Evolutionary conservation across 2,797 vertebrate genomes (phyloP).

Genomic region (Brachymystax lenok): DNA sequence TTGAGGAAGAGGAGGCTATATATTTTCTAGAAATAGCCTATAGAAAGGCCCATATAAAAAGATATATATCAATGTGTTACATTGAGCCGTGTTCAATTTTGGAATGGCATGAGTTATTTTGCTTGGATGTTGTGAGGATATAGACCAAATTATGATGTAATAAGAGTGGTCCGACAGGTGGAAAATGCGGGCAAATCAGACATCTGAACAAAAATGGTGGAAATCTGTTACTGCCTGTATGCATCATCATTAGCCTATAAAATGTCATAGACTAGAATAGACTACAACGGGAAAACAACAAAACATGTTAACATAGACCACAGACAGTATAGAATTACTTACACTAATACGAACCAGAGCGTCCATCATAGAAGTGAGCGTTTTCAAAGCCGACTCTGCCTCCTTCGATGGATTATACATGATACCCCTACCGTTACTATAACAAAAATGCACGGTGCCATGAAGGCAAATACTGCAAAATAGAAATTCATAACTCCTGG

Average conservation of each 20-base stretch:
- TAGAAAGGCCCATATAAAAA: background rate
- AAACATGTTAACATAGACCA: background rate
- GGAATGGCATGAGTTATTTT: background rate
- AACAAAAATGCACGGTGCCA: background rate
- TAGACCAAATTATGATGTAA: background rate
- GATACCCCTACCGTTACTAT: background rate
- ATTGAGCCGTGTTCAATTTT: background rate
- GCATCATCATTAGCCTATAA: background rate
- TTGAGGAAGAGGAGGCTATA: background rate
- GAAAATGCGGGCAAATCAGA: conserved; percentile 17
- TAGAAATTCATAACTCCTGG: background rate
- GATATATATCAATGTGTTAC: background rate
- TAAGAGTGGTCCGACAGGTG: background rate
- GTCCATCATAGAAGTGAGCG: conserved; percentile 86
- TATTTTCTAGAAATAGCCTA: background rate
- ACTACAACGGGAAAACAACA: background rate
- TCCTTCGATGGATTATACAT: conserved; percentile 56
- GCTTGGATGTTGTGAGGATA: background rate
- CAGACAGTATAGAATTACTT: conserved; percentile 60
- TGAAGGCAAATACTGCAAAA: background rate
- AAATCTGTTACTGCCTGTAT: background rate
- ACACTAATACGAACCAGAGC: conserved; percentile 87
- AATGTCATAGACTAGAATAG: background rate
- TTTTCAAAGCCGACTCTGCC: conserved; percentile 79
- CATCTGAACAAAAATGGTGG: background rate